These are phyloP conservation scores for Morpho deidamia DNA, from an alignment of 2,888 invertebrate genomes.

Conservation along the genomic window DNA sequence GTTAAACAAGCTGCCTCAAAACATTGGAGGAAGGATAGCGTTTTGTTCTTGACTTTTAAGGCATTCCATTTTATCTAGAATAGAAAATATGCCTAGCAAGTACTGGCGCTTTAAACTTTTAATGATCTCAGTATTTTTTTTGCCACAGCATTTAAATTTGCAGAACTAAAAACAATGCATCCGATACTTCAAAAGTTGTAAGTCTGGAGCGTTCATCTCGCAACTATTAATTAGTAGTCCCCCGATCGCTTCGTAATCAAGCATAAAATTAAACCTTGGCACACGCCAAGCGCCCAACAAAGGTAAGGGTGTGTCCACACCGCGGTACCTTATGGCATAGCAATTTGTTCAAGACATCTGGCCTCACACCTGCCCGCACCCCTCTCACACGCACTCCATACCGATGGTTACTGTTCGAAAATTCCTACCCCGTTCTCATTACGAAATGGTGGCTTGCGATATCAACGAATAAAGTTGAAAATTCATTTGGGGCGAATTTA, in stretches of 20 bases:
- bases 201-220: constrained; percentile 48
- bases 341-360: constrained; percentile 79
- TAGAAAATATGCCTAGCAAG: constrained; percentile 9
- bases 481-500: constrained; percentile 13
- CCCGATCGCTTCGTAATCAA: constrained; percentile 66
- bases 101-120: constrained; percentile 22
- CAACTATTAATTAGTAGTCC: constrained; percentile 68
- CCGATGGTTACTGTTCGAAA: constrained; percentile 40
- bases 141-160: constrained; percentile 21
- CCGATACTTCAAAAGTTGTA: constrained; percentile 29
- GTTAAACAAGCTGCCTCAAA: constrained; percentile 19
- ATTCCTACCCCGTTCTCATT: constrained; percentile 19
- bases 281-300: constrained; percentile 66
- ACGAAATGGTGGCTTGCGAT: constrained; percentile 23
- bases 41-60: constrained; percentile 21
- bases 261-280: constrained; percentile 78
- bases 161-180: constrained; percentile 29
- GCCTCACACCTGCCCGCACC: constrained; percentile 70
- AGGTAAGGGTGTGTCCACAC: constrained; percentile 70
- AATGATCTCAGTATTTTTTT: constrained; percentile 25
- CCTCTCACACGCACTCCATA: constrained; percentile 46
- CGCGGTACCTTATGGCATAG: constrained; percentile 68
- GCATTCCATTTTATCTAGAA: constrained; percentile 9
- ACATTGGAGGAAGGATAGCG: constrained; percentile 21
- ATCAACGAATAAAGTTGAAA: constrained; percentile 33